These are phyloP conservation scores for Gyrodactylus salaris DNA, from an alignment of 1,140 invertebrate species.

Conservation along the genomic window DNA sequence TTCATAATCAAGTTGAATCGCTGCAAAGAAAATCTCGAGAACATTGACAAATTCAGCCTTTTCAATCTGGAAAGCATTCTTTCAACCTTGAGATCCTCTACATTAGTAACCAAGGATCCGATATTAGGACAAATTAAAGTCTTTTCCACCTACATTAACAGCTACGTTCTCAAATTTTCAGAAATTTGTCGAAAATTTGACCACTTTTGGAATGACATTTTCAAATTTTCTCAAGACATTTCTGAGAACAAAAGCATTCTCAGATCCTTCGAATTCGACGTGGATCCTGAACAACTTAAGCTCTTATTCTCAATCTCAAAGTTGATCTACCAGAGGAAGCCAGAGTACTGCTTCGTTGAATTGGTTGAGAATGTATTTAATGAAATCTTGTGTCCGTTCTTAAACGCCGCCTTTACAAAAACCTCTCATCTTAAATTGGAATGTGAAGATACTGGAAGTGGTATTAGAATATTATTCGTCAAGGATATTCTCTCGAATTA, in stretches of 20 bases:
- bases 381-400: neutral
- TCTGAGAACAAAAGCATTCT: neutral
- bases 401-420: neutral
- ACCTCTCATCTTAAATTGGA: neutral
- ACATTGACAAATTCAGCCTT: neutral
- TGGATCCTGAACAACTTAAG: neutral
- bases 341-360: neutral
- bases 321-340: neutral
- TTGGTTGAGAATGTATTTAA: neutral
- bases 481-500: neutral
- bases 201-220: neutral
- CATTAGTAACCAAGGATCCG: neutral
- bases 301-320: neutral
- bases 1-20: neutral
- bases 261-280: neutral
- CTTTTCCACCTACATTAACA: neutral
- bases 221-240: neutral
- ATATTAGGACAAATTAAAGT: neutral
- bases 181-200: neutral
- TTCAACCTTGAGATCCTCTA: neutral
- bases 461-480: neutral
- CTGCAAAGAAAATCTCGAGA: neutral
- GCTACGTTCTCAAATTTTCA: neutral
- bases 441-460: neutral
- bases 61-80: neutral